Percentiles rank a stretch among this genome's conserved stretches.
Conservation (phyloP, 2,113 vertebrate species). For the Chionomys nivalis region DNA sequence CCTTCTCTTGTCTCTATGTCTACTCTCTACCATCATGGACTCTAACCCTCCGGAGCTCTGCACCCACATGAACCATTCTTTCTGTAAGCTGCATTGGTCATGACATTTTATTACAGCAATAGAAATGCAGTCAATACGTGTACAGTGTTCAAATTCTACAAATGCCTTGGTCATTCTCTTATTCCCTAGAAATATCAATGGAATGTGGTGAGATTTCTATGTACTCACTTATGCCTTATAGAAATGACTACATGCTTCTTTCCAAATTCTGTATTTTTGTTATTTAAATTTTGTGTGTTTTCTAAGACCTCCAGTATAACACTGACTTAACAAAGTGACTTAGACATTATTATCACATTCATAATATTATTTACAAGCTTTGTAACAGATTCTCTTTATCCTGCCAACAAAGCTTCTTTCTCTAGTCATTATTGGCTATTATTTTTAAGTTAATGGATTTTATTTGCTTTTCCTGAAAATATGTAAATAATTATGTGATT, state of each 20-base stretch:
- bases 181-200: conserved; percentile 11
- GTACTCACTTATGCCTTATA: not conserved
- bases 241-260: not conserved
- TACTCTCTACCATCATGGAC: no score
- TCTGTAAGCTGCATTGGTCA: no score
- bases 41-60: no score
- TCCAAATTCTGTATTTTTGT: not conserved
- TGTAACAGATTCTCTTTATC: not conserved
- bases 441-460: not conserved
- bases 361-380: not conserved
- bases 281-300: not conserved
- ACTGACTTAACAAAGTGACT: not conserved
- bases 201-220: not conserved
- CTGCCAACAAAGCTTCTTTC: not conserved
- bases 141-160: no score
- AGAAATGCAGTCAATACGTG: no score
- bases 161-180: not conserved
- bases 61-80: no score
- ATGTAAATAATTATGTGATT: not conserved
- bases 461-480: not conserved
- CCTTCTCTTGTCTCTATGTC: no score
- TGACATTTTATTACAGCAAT: no score
- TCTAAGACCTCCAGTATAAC: not conserved
- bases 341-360: not conserved
- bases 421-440: not conserved